Evolutionary conservation across 92 coral and sea anemone species (phyloP).

Genomic region (Zoanthus solanderi): DNA sequence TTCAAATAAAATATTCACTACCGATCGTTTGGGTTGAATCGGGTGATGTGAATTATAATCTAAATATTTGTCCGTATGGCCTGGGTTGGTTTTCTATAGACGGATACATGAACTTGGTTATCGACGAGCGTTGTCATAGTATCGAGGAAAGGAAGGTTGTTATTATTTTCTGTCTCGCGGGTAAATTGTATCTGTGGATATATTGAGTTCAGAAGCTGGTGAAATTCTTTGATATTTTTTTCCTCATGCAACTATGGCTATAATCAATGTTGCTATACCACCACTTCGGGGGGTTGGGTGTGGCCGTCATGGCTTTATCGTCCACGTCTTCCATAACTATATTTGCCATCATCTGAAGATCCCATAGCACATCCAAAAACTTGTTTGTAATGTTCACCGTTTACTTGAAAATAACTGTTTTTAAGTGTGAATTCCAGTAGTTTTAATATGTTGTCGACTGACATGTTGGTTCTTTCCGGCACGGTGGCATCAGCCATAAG

Average conservation of each 20-base stretch:
- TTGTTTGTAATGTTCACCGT: not conserved
- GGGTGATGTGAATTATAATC: too few species aligned
- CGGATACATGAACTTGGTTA: not conserved
- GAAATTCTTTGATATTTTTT: not conserved
- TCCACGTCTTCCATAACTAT: not conserved
- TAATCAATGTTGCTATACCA: not conserved
- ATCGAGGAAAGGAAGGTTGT: not conserved
- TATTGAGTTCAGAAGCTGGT: not conserved
- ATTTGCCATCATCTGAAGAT: not conserved
- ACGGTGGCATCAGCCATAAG: constrained; percentile 1
- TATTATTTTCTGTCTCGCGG: not conserved
- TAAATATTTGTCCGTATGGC: too few species aligned
- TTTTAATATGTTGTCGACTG: constrained; percentile 9
- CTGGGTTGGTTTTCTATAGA: not conserved
- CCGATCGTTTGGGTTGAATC: too few species aligned
- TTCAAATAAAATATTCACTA: too few species aligned
- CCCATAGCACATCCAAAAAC: constrained; percentile 2
- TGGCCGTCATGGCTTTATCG: constrained; percentile 4
- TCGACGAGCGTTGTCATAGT: not conserved
- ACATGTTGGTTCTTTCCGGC: constrained; percentile 28
- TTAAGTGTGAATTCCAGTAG: constrained; percentile 33
- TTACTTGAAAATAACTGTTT: constrained; percentile 21
- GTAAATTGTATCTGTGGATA: constrained; percentile 3
- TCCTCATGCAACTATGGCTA: not conserved
- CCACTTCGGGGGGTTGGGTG: constrained; percentile 5